Percentiles rank a stretch among this genome's conserved stretches.
Conservation (phyloP, 2,113 vertebrate genomes). For the Parus major region DNA sequence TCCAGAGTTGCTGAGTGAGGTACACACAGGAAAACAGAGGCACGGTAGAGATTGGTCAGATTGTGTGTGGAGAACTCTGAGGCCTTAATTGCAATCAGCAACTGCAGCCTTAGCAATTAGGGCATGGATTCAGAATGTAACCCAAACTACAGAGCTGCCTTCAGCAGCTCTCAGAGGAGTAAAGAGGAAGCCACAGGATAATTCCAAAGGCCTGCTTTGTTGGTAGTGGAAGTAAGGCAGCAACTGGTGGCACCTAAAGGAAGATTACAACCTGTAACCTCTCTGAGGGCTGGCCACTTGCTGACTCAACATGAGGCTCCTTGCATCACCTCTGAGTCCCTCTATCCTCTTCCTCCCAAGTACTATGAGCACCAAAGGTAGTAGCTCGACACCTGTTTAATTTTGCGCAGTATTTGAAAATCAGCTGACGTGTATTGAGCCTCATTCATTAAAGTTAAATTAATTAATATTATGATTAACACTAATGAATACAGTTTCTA, state of each 20-base stretch:
- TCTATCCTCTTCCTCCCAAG: neutral
- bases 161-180: neutral
- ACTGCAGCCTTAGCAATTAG: neutral
- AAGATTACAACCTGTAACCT: neutral
- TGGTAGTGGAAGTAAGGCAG: neutral
- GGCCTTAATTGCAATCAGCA: neutral
- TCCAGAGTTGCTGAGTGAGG: neutral
- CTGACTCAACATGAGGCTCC: fast-evolving
- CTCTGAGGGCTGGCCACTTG: neutral
- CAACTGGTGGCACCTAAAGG: neutral
- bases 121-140: neutral
- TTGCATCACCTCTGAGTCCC: neutral
- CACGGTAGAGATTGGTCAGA: neutral
- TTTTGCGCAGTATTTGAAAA: neutral
- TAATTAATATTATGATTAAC: neutral
- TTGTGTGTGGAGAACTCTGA: neutral
- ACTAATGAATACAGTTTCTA: neutral
- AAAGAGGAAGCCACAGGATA: neutral
- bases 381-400: neutral
- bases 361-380: neutral
- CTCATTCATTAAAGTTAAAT: neutral
- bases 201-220: neutral
- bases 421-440: neutral
- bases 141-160: neutral
- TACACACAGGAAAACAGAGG: neutral